phyloP scores from a whole-genome alignment of 2,888 invertebrate genomes.

The Geophilus truncorum region DNA sequence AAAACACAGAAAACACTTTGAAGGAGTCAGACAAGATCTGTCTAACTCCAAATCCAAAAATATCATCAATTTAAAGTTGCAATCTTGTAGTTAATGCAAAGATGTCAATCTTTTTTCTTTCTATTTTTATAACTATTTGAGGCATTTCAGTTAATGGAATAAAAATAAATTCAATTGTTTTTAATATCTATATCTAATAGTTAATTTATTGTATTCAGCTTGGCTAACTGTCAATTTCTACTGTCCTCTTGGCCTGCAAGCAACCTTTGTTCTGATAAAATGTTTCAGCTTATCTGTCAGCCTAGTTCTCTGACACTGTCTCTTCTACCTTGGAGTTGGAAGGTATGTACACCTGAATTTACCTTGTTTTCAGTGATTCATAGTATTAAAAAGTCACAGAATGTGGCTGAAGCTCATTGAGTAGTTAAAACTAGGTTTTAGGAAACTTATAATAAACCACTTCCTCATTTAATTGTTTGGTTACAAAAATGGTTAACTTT shows the following conservation, averaged over 20 bases:
- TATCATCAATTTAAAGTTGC: too few relatives aligned
- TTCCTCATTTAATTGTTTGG: too few relatives aligned
- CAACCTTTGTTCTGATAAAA: constrained; percentile 20
- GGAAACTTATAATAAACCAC: too few relatives aligned
- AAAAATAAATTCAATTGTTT: background rate
- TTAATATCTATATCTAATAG: background rate
- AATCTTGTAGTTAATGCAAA: too few relatives aligned
- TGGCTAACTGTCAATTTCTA: background rate
- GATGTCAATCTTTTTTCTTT: too few relatives aligned
- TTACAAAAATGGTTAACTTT: background rate
- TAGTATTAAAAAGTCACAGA: too few relatives aligned
- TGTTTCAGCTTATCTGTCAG: background rate
- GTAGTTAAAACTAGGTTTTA: too few relatives aligned
- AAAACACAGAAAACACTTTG: background rate
- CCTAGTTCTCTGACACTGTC: constrained; percentile 7
- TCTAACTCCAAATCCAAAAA: too few relatives aligned
- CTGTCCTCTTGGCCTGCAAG: constrained; percentile 10
- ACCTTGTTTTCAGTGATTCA: background rate
- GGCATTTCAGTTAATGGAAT: too few relatives aligned
- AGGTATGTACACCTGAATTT: background rate
- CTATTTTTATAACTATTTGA: too few relatives aligned
- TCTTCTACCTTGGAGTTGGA: background rate
- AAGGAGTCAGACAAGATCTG: too few relatives aligned
- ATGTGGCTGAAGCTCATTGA: too few relatives aligned
- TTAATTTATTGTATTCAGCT: background rate